Base-by-base conservation (phyloP, 2,113 vertebrate genomes). In the Microcebus tavaratra region DNA sequence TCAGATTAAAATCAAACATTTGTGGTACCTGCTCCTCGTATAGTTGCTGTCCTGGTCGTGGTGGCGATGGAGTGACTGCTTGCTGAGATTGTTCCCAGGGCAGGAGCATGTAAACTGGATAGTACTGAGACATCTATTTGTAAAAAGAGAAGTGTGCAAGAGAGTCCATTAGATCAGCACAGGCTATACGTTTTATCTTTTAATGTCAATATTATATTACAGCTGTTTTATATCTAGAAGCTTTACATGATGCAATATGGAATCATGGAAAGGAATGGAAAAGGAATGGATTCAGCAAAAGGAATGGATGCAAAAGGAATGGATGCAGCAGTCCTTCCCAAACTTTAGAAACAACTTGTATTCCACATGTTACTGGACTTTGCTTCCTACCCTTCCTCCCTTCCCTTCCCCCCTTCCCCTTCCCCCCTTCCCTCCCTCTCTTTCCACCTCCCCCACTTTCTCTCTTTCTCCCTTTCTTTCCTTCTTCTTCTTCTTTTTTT, bases 11-110 rank as follows among this genome's bases (percentile, higher is more conserved):
- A 84, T 65, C 9, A 93, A 90, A 59, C 0, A 4, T 23, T n/a
- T 36, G 21, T 0, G 45, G 31, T 95, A 98, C 96, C 98, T 98
- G 97, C 18, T 97, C 96, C 50, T 97, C 97, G 78, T 84, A 91
- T 4, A 57, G 87, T 20, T 93, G 97, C 3, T 67, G 89, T 5
- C 95, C 90, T 17, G 39, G 65, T 55, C 96, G 97, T 34, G 12
- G 93, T 18, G 95, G 90, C 23, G 80, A 73, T 36, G 72, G 67
- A 14, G 83, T n/a, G 36, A n/a, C 75, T 14, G 17, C 31, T 79
- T 94, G 96, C 5, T 89, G 96, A 65, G 87, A 10, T 2, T 91
- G 95, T 45, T 95, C 96, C 97, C 90, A 97, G 27, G 96, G 89
- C 12, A 97, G 89, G 23, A 97, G 14, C 91, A 97, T 55, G 29